Conservation (phyloP, 2,888 invertebrate species). For the Steinernema carpocapsae region DNA sequence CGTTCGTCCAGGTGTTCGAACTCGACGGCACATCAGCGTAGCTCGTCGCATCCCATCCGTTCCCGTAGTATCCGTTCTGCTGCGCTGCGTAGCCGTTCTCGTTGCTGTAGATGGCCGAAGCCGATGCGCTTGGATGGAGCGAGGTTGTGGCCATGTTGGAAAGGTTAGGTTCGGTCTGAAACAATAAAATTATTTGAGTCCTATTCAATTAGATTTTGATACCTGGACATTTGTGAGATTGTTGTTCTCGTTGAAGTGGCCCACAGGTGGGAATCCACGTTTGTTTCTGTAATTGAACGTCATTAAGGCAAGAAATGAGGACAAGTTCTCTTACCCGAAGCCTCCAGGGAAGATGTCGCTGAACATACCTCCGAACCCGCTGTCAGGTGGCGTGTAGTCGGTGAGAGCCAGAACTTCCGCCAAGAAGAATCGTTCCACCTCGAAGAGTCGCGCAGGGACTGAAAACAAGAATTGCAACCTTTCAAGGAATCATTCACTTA, state of each 20-base stretch:
- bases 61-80: background rate
- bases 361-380: constrained; percentile 40
- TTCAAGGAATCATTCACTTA: constrained; percentile 57
- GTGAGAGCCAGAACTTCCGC: constrained; percentile 62
- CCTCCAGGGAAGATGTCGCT: constrained; percentile 27
- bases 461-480: background rate
- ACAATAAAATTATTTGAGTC: background rate
- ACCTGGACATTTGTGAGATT: constrained; percentile 1
- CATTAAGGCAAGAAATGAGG: background rate
- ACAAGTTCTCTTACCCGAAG: background rate
- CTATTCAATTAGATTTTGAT: background rate
- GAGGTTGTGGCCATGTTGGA: background rate
- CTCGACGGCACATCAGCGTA: too few species aligned
- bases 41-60: too few species aligned
- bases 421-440: constrained; percentile 59
- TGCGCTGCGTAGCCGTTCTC: background rate
- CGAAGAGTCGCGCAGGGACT: constrained; percentile 61
- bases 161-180: constrained; percentile 15
- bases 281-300: background rate
- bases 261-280: constrained; percentile 6
- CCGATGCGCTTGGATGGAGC: background rate
- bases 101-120: background rate
- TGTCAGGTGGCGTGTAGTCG: constrained; percentile 49
- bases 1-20: too few species aligned
- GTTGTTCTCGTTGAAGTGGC: constrained; percentile 2